phyloP scores from a whole-genome alignment of 2,113 vertebrate genomes.

The Hypanus sabinus region DNA sequence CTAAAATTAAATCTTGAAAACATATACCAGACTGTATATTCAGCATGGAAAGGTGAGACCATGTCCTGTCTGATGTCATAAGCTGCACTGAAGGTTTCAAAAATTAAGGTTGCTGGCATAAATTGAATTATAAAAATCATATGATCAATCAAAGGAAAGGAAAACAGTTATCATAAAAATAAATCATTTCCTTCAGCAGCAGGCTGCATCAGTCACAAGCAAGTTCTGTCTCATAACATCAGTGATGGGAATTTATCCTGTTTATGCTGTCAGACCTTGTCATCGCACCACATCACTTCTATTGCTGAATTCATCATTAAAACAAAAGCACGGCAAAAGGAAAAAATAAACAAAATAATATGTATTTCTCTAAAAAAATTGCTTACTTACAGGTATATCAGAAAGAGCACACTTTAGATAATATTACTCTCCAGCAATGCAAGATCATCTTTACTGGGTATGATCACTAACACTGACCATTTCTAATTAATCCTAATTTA shows the following conservation, averaged over 20 bases:
- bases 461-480: not conserved
- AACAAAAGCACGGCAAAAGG: not conserved
- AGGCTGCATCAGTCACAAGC: not conserved
- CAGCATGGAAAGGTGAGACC: not conserved
- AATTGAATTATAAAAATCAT: not conserved
- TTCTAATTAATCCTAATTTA: too few relatives aligned
- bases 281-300: not conserved
- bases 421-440: not conserved
- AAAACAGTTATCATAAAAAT: not conserved
- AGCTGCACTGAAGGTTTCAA: not conserved
- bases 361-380: too few relatives aligned
- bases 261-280: not conserved
- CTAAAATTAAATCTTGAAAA: not conserved
- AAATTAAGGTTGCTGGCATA: not conserved
- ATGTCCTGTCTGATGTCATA: too few relatives aligned
- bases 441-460: not conserved
- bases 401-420: too few relatives aligned
- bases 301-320: not conserved
- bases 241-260: not conserved
- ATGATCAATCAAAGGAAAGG: not conserved
- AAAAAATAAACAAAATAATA: not conserved
- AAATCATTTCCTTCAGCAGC: too few relatives aligned
- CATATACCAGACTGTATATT: not conserved
- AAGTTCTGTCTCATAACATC: not conserved
- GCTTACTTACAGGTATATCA: too few relatives aligned